phyloP scores from a whole-genome alignment of 2,888 invertebrate genomes.

The Maniola hyperantus region DNA sequence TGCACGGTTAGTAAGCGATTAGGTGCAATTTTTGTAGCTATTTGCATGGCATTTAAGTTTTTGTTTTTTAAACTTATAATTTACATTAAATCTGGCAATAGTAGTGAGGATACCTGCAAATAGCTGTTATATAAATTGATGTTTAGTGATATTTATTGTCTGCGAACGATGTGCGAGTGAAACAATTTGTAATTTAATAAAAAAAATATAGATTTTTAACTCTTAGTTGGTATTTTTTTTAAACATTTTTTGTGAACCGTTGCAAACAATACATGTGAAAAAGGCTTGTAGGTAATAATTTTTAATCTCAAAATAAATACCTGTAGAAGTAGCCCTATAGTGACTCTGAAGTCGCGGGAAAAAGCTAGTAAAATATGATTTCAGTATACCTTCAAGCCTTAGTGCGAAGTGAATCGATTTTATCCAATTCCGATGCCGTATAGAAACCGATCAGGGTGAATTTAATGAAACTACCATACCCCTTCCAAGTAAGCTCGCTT shows the following conservation, averaged over 20 bases:
- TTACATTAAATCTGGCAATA: no score
- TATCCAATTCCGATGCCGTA: constrained; percentile 17
- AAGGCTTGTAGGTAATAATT: constrained; percentile 11
- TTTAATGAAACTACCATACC: no score
- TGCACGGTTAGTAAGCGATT: constrained; percentile 61
- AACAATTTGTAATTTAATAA: not conserved
- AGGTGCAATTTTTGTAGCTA: constrained; percentile 40
- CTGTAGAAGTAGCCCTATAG: no score
- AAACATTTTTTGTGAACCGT: not conserved
- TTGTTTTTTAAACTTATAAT: not conserved
- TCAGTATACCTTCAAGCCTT: constrained; percentile 1
- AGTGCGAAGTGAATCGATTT: constrained; percentile 6
- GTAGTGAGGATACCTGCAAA: constrained; percentile 22
- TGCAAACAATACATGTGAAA: constrained; percentile 7
- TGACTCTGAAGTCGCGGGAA: no score
- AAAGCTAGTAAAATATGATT: not conserved
- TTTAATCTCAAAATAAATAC: no score
- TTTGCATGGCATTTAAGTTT: constrained; percentile 34
- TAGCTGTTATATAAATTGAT: constrained; percentile 8
- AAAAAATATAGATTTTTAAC: not conserved
- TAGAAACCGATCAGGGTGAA: no score
- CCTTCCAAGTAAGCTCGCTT: no score
- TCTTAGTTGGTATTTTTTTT: not conserved
- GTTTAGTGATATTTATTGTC: constrained; percentile 48
- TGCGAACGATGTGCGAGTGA: constrained; percentile 49